Conservation (phyloP, 1,140 invertebrate species). For the Brachystomella parvula region DNA sequence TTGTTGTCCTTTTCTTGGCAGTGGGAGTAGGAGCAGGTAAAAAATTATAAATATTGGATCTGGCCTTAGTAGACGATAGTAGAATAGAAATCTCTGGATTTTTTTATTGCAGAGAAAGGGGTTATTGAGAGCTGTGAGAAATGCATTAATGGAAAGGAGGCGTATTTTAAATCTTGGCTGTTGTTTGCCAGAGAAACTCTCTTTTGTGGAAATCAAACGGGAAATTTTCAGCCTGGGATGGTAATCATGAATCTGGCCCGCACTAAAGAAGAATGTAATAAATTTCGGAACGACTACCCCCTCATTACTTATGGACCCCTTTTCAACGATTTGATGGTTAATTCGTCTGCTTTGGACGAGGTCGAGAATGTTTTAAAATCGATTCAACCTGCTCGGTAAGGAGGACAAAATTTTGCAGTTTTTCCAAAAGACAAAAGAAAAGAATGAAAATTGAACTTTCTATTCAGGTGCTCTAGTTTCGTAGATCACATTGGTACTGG, state of each 20-base stretch:
- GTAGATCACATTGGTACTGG: not conserved
- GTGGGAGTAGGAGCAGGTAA: not conserved
- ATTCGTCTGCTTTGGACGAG: not conserved
- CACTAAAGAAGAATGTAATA: not conserved
- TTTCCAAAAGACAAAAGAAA: not conserved
- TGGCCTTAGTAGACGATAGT: not conserved
- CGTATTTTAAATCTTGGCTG: not conserved
- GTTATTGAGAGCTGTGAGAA: too few species aligned
- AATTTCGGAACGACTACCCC: not conserved
- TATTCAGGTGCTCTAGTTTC: not conserved
- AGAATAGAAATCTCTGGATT: not conserved
- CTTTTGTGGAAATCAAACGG: not conserved
- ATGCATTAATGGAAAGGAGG: too few species aligned
- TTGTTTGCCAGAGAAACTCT: not conserved
- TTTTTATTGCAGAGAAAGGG: not conserved
- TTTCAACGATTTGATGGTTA: not conserved
- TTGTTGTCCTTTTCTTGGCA: not conserved
- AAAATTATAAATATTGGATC: not conserved
- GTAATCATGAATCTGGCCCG: not conserved
- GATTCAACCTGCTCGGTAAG: not conserved
- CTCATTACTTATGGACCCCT: not conserved
- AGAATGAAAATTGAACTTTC: not conserved
- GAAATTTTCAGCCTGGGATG: not conserved
- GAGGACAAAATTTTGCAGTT: too few species aligned
- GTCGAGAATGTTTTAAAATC: not conserved